These are phyloP conservation scores for Anabas testudineus DNA, from an alignment of 2,797 vertebrate genomes.

Conservation along the genomic window DNA sequence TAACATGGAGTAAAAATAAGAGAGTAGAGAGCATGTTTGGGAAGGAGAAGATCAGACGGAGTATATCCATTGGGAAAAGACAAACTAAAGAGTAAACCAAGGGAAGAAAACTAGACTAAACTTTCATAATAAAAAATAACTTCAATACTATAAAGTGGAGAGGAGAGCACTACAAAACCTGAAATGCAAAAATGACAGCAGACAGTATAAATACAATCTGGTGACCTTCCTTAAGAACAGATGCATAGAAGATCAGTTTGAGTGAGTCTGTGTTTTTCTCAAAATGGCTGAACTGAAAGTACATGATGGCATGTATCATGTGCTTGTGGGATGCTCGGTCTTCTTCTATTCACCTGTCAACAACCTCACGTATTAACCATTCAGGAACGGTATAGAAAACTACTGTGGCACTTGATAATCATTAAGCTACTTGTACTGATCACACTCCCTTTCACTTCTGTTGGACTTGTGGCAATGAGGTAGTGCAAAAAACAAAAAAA, in stretches of 20 bases:
- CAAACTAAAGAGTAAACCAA: not conserved
- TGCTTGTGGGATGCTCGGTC: constrained; percentile 34
- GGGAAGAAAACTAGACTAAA: not conserved
- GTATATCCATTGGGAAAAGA: not conserved
- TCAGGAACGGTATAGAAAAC: constrained; percentile 13
- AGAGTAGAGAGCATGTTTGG: not conserved
- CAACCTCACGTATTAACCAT: not conserved
- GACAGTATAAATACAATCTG: not conserved
- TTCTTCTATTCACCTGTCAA: not conserved
- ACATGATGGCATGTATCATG: constrained; percentile 7
- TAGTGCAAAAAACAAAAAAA: constrained; percentile 64
- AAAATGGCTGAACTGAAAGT: constrained; percentile 7
- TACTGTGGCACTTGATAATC: constrained; percentile 44
- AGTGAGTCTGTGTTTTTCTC: not conserved
- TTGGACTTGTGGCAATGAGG: constrained; percentile 71
- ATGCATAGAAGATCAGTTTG: constrained; percentile 43
- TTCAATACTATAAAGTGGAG: not conserved
- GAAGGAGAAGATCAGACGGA: not conserved
- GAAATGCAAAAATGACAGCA: not conserved
- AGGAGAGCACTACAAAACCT: not conserved
- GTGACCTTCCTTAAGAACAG: constrained; percentile 25
- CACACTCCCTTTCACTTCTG: constrained; percentile 32
- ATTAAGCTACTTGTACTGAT: constrained; percentile 35
- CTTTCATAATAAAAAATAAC: constrained; percentile 8
- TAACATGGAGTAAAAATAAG: not conserved